phyloP scores from a whole-genome alignment of 2,113 vertebrate genomes.

The Electrona antarctica region DNA sequence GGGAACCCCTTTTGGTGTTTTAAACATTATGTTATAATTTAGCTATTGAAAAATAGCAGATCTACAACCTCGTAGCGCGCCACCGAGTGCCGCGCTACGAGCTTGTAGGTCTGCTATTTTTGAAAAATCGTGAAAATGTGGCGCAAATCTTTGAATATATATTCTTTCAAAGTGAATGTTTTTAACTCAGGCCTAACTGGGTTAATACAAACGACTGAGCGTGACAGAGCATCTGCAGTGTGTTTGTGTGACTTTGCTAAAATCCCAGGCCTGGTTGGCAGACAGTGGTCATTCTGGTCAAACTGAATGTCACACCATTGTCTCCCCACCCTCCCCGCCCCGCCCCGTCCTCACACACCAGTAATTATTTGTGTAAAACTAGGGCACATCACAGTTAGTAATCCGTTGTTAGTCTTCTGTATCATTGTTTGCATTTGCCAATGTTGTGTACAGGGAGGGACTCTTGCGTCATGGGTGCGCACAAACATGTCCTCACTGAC shows the following conservation, averaged over 20 bases:
- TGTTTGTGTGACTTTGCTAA: conserved; percentile 15
- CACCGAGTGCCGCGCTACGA: too few relatives aligned
- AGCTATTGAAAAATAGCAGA: too few relatives aligned
- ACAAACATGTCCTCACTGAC: conserved; percentile 7
- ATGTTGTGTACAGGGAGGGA: background rate
- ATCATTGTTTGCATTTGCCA: conserved; percentile 10
- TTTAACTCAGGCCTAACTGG: too few relatives aligned
- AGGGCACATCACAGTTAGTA: conserved; percentile 5
- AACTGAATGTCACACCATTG: background rate
- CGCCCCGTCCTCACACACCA: background rate
- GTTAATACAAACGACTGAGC: too few relatives aligned
- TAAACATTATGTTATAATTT: too few relatives aligned
- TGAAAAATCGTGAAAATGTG: too few relatives aligned
- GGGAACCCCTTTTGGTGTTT: too few relatives aligned
- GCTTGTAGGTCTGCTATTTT: too few relatives aligned
- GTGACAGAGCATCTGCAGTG: too few relatives aligned
- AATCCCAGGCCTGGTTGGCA: conserved; percentile 19
- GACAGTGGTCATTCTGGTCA: background rate
- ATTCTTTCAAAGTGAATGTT: too few relatives aligned
- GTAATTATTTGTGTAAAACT: conserved; percentile 3
- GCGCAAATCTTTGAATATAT: too few relatives aligned
- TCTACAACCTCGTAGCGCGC: too few relatives aligned
- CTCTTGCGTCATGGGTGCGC: conserved; percentile 18
- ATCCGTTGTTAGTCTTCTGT: conserved; percentile 19
- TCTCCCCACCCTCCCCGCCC: background rate